phyloP scores from a whole-genome alignment of 2,888 invertebrate genomes.

The Hemithea aestivaria region DNA sequence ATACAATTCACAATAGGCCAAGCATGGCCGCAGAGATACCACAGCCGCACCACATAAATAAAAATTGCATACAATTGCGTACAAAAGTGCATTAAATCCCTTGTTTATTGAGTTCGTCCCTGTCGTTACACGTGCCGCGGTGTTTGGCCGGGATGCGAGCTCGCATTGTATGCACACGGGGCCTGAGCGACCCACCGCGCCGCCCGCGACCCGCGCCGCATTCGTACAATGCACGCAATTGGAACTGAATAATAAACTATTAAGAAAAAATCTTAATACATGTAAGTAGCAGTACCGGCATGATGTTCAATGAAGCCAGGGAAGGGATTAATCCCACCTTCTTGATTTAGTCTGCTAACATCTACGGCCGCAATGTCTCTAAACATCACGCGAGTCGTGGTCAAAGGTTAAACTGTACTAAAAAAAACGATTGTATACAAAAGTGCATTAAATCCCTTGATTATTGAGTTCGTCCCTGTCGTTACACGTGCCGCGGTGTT shows the following conservation, averaged over 20 bases:
- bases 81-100: slow-evolving; percentile 22
- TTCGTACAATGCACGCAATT: slow-evolving; percentile 50
- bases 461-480: slow-evolving; percentile 55
- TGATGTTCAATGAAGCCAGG: no score
- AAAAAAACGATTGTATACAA: slow-evolving; percentile 2
- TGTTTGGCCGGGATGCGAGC: slow-evolving; percentile 72
- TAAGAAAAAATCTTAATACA: no score
- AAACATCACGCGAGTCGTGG: no score
- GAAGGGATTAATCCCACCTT: no score
- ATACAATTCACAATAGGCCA: no score
- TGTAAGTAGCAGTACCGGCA: no score
- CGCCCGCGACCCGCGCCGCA: slow-evolving; percentile 18
- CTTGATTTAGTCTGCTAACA: no score
- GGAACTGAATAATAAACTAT: no score
- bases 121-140: slow-evolving; percentile 73
- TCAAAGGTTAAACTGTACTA: no score
- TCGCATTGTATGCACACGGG: slow-evolving; percentile 72
- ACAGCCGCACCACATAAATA: no score
- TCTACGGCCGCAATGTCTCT: no score
- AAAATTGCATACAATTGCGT: slow-evolving; percentile 1
- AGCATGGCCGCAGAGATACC: no score
- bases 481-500: slow-evolving; percentile 73
- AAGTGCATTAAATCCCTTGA: slow-evolving; percentile 31
- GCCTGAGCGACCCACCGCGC: slow-evolving; percentile 17
- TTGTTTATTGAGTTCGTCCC: slow-evolving; percentile 52